phyloP scores from a whole-genome alignment of 2,797 vertebrate species.

The Tapirus indicus region DNA sequence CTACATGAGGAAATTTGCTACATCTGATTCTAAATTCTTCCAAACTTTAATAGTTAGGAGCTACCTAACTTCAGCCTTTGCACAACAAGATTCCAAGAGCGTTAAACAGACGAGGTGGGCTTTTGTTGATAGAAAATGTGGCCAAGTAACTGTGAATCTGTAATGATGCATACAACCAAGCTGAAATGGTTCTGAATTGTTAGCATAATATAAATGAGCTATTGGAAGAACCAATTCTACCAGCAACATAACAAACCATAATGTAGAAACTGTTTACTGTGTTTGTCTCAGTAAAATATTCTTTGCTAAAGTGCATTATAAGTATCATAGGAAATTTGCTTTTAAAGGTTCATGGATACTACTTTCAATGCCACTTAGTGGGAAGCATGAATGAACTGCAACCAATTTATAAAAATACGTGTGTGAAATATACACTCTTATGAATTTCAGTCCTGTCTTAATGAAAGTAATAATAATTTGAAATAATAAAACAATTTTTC shows the following conservation, averaged over 20 bases:
- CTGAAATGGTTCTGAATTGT: slow-evolving; percentile 85
- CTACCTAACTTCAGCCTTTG: slow-evolving; percentile 79
- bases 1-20: neutral
- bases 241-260: slow-evolving; percentile 73
- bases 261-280: slow-evolving; percentile 80
- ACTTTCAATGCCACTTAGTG: neutral
- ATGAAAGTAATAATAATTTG: neutral
- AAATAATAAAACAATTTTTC: neutral
- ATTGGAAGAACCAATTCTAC: slow-evolving; percentile 83
- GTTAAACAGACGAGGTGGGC: slow-evolving; percentile 82
- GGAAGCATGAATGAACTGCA: neutral
- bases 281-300: slow-evolving; percentile 81
- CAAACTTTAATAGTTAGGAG: slow-evolving; percentile 83
- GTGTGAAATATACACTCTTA: neutral
- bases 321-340: neutral
- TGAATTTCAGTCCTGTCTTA: neutral
- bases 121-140: slow-evolving; percentile 85
- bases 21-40: slow-evolving; percentile 59
- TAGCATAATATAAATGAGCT: slow-evolving; percentile 84
- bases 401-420: neutral
- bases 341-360: neutral
- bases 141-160: slow-evolving; percentile 86
- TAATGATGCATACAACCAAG: slow-evolving; percentile 87
- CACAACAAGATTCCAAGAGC: slow-evolving; percentile 80
- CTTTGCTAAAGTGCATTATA: slow-evolving; percentile 24